Percentiles rank a stretch among this genome's conserved stretches.
Conservation (phyloP, 1,140 invertebrate genomes). For the Brachionus sp. region DNA sequence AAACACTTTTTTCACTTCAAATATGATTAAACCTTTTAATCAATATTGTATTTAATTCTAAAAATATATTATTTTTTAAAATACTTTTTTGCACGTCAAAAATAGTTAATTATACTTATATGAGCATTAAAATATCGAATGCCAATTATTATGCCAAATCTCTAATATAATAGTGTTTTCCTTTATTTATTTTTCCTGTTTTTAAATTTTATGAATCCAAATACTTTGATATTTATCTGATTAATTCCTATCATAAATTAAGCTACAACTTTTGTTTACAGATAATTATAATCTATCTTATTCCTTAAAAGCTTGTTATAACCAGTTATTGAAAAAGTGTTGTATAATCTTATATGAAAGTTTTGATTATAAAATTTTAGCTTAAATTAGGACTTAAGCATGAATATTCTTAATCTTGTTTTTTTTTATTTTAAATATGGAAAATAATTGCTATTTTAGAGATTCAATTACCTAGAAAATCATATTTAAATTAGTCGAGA, state of each 20-base stretch:
- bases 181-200: not conserved
- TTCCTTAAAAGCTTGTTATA: not conserved
- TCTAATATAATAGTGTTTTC: not conserved
- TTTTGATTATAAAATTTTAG: not conserved
- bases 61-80: no score
- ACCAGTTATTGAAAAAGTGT: not conserved
- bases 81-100: no score
- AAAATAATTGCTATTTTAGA: not conserved
- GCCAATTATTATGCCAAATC: not conserved
- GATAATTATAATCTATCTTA: not conserved
- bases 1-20: no score
- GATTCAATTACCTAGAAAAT: slow-evolving; percentile 32
- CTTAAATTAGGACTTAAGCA: not conserved
- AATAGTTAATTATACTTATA: no score
- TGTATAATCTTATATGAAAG: not conserved
- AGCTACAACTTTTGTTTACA: not conserved
- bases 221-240: not conserved
- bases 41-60: no score
- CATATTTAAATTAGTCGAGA: not conserved
- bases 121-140: not conserved
- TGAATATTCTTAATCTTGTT: not conserved
- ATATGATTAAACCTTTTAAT: no score
- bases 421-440: not conserved
- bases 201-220: not conserved
- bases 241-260: not conserved